Percentiles rank a stretch among this genome's conserved stretches.
Evolutionary conservation across 1,140 invertebrate species (phyloP).

Genomic region (Antheraea mylitta): DNA sequence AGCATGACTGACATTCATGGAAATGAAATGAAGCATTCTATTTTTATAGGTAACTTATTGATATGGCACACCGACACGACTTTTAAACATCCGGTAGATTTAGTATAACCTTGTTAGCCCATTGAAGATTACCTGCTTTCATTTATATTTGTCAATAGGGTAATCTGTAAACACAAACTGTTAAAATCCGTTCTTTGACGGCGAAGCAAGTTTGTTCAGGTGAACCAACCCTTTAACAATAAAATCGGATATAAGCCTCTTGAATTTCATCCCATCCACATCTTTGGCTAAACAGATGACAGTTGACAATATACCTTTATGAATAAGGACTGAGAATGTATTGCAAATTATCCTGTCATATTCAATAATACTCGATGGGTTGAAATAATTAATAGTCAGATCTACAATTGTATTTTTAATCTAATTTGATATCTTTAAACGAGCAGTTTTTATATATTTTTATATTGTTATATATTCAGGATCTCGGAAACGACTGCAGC

Average conservation of each 20-base stretch:
- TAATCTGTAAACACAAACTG: slow-evolving; percentile 69
- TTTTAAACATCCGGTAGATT: slow-evolving; percentile 16
- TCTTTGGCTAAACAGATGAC: slow-evolving; percentile 20
- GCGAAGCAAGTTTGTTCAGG: slow-evolving; percentile 59
- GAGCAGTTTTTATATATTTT: too few species aligned
- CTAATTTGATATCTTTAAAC: too few species aligned
- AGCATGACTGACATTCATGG: neutral
- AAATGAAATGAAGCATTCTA: slow-evolving; percentile 15
- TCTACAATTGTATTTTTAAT: neutral
- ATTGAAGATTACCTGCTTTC: slow-evolving; percentile 58
- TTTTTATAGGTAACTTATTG: slow-evolving; percentile 13
- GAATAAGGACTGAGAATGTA: neutral
- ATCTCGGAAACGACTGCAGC: too few species aligned
- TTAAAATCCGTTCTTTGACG: slow-evolving; percentile 62
- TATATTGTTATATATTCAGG: too few species aligned
- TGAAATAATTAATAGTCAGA: neutral
- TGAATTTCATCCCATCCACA: slow-evolving; percentile 25
- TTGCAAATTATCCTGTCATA: slow-evolving; percentile 15
- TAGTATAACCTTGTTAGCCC: slow-evolving; percentile 35
- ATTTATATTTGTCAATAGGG: slow-evolving; percentile 57
- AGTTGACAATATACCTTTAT: slow-evolving; percentile 9
- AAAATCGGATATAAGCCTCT: slow-evolving; percentile 27
- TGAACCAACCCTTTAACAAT: slow-evolving; percentile 36
- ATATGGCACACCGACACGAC: neutral
- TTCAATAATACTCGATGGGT: neutral